Base-by-base conservation (phyloP, 2,888 invertebrate genomes). In the Apamea monoglypha region DNA sequence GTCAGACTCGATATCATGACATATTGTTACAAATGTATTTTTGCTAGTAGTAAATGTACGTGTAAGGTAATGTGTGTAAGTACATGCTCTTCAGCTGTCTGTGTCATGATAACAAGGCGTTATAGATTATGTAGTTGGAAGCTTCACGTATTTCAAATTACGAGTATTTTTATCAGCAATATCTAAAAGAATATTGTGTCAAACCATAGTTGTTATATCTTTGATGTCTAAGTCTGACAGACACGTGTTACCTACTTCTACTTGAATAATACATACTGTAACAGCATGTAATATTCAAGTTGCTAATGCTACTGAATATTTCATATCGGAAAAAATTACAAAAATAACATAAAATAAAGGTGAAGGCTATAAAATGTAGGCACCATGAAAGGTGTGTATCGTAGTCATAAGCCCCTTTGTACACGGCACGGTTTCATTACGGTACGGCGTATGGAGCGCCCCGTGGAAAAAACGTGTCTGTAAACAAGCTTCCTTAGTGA, bases 291-390 rank as follows among this genome's bases (percentile, higher is more conserved):
- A n/a, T n/a, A n/a, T n/a, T n/a, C n/a, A n/a, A n/a, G n/a, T n/a
- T n/a, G n/a, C n/a, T n/a, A n/a, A n/a, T 40, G 76, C 75, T 85
- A 64, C 80, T 86, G 69, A 80, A 82, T 82, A 73, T 78, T 78
- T 80, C 21, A 87, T 82, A 74, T 50, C 25, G 40, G 32, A 64
- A 71, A 59, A 59, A 63, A 53, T 59, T 73, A 66, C 50, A 18
- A 56, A 50, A 69, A 68, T 44, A 76, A 67, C 63, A 72, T 78
- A 74, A 82, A 83, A 75, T 76, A 77, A 81, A 81, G 85, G 87
- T 76, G 70, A 84, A 78, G 50, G 78, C 47, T 50, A 83, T 83
- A 75, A 80, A 75, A 84, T 16, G 29, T 64, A 66, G 16, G 56
- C 1, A 53, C n/a, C 21, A 40, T 68, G 36, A 64, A 68, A 64